Conservation (phyloP, 1,140 invertebrate species). For the Argopecten irradians region DNA sequence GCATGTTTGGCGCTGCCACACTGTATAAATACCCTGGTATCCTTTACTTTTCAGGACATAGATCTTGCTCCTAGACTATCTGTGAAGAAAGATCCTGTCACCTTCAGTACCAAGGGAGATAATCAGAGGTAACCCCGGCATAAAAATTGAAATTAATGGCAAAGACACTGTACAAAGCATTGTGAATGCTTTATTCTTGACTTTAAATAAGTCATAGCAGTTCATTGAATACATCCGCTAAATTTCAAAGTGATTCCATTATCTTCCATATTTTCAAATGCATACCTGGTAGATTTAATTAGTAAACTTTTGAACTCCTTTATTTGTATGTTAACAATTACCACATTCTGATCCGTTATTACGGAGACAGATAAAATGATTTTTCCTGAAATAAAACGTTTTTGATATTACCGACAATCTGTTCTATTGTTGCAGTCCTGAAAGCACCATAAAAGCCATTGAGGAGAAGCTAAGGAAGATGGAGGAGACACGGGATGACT, state of each 20-base stretch:
- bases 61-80: background rate
- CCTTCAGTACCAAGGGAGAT: background rate
- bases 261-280: background rate
- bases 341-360: background rate
- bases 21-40: too few species aligned
- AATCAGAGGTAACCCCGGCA: background rate
- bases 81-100: background rate
- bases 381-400: too few species aligned
- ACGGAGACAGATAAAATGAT: background rate
- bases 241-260: background rate
- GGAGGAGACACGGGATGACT: slow-evolving; percentile 58
- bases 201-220: too few species aligned
- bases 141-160: too few species aligned
- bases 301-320: slow-evolving; percentile 2
- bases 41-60: too few species aligned
- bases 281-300: slow-evolving; percentile 20
- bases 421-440: slow-evolving; percentile 53
- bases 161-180: too few species aligned
- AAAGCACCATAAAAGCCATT: slow-evolving; percentile 65
- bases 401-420: background rate
- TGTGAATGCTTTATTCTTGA: too few species aligned
- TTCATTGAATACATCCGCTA: too few species aligned
- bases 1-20: too few species aligned
- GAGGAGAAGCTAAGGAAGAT: slow-evolving; percentile 66
- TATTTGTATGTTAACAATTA: background rate